Evolutionary conservation across 2,113 vertebrate species (phyloP).

Genomic region (Pleuronectes platessa): DNA sequence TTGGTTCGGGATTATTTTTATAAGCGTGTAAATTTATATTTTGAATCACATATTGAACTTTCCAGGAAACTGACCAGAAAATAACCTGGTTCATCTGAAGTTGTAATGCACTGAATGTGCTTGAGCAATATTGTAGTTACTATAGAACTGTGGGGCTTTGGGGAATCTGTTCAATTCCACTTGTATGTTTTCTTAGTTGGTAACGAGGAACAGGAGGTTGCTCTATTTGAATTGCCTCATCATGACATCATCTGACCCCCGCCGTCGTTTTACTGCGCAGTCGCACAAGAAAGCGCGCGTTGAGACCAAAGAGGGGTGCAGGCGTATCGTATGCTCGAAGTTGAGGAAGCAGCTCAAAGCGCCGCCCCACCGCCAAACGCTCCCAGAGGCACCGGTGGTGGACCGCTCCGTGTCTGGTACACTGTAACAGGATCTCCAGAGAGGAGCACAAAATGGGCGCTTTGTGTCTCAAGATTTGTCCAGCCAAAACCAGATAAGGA

Average conservation of each 20-base stretch:
- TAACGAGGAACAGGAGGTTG: constrained; percentile 3
- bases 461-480: constrained; percentile 80
- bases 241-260: constrained; percentile 71
- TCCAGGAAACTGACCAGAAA: constrained; percentile 3
- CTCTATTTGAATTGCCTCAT: constrained; percentile 60
- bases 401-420: constrained; percentile 72
- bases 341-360: constrained; percentile 68
- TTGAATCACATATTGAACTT: background rate
- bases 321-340: constrained; percentile 67
- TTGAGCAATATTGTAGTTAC: constrained; percentile 3
- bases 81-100: background rate
- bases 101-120: background rate
- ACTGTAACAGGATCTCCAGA: constrained; percentile 82
- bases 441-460: constrained; percentile 79
- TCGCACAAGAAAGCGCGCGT: constrained; percentile 52
- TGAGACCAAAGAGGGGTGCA: constrained; percentile 60
- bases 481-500: constrained; percentile 77
- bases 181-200: constrained; percentile 41
- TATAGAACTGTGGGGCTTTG: background rate
- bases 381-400: constrained; percentile 66
- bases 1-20: background rate
- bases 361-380: constrained; percentile 39
- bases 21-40: background rate
- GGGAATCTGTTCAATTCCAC: constrained; percentile 29
- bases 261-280: constrained; percentile 53